Evolutionary conservation across 2,113 vertebrate species (phyloP).

Genomic region (Clinocottus analis): DNA sequence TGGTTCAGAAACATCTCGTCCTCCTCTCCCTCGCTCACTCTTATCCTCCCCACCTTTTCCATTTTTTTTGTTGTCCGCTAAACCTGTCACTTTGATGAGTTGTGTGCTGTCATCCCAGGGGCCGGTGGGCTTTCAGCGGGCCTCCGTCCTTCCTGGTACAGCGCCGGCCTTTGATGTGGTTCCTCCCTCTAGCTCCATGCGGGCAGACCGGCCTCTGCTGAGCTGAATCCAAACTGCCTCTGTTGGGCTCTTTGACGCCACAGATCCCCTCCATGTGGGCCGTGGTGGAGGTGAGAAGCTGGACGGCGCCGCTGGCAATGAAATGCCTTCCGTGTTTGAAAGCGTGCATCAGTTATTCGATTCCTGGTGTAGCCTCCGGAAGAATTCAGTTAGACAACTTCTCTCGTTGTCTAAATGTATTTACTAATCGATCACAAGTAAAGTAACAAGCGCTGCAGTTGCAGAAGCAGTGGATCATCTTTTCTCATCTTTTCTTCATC

Average conservation of each 20-base stretch:
- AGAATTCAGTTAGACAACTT: too few species aligned
- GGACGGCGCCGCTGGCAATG: not conserved
- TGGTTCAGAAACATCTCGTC: slow-evolving; percentile 31
- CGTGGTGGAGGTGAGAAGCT: slow-evolving; percentile 2
- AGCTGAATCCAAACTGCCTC: slow-evolving; percentile 15
- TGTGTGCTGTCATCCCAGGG: slow-evolving; percentile 65
- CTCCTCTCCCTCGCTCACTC: slow-evolving; percentile 5
- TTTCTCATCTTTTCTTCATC: too few species aligned
- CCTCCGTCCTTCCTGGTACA: slow-evolving; percentile 65
- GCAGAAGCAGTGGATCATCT: too few species aligned
- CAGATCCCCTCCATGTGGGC: slow-evolving; percentile 4
- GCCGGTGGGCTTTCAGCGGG: slow-evolving; percentile 58
- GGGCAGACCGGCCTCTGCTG: slow-evolving; percentile 14
- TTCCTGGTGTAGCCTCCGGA: too few species aligned
- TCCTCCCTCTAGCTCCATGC: slow-evolving; percentile 47
- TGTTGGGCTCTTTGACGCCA: slow-evolving; percentile 4
- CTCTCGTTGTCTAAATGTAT: too few species aligned
- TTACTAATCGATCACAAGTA: too few species aligned
- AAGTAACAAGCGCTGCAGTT: too few species aligned
- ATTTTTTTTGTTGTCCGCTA: slow-evolving; percentile 45
- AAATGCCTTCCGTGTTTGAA: slow-evolving; percentile 9
- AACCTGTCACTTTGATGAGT: slow-evolving; percentile 75
- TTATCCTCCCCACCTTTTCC: not conserved
- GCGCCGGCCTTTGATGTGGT: slow-evolving; percentile 62
- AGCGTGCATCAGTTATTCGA: too few species aligned